Base-by-base conservation (phyloP, 2,113 vertebrate genomes). In the Microtus oregoni region DNA sequence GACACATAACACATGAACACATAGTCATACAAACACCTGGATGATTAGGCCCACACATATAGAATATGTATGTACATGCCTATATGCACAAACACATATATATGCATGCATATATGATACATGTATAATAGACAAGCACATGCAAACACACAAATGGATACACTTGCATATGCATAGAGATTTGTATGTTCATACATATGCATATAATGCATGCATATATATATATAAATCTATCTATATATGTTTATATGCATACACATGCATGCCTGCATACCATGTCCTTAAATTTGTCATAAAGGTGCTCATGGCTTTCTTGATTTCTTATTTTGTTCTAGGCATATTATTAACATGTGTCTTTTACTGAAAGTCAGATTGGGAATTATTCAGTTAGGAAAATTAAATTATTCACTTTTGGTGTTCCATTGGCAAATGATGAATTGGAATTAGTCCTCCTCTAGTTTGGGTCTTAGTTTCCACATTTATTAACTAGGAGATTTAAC, bases 221-320 rank as follows among this genome's bases (percentile, higher is more conserved):
- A 58, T 58, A 58, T 58, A 58, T 20, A 5, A 58, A 20, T 58
- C 17, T 19, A 58, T 58, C 55, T 58, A 58, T 58, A 58, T 20
- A 58, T 19, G 17, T 58, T 20, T 20, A 20, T 58, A 52, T 19
- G 2, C 32, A 81, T 30, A 38, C 3, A 81, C 20, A 7, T 35
- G 3, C 13, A 75, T 47, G 63, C 19, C n/a, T 20, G 22, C 7
- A 9, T 41, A 44, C 24, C 6, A 70, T 11, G 9, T 67, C 65
- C 38, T 96, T 95, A 28, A 89, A 67, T 86, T 86, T 26, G 20
- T 63, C 10, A 44, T 55, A 82, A 92, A 94, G 88, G 30, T 79
- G 0, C 7, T 75, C 41, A 58, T 5, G 78, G 20, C 28, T 91
- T 72, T 94, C 19, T 86, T 41, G 24, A 17, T 63, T 26, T 81